phyloP scores from a whole-genome alignment of 2,888 invertebrate species.

The Dryomyza anilis region DNA sequence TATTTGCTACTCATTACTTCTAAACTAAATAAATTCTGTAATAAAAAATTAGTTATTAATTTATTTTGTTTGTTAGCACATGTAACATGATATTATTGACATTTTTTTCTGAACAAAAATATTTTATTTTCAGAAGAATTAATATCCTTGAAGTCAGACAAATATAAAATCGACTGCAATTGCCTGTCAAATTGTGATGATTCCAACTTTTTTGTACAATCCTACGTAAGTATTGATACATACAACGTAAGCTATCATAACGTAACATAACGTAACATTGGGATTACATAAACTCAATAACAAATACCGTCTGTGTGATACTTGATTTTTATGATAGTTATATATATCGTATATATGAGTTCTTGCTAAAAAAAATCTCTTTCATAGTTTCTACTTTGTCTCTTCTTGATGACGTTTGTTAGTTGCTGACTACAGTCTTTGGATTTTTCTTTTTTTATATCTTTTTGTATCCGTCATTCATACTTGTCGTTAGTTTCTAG shows the following conservation, averaged over 20 bases:
- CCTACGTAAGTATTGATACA: constrained; percentile 36
- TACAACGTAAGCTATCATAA: background rate
- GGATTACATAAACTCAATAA: constrained; percentile 22
- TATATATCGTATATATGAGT: too few relatives aligned
- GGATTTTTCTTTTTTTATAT: background rate
- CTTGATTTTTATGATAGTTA: constrained; percentile 5
- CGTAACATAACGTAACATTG: constrained; percentile 15
- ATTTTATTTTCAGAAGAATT: constrained; percentile 64
- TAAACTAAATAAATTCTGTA: too few relatives aligned
- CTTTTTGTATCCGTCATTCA: background rate
- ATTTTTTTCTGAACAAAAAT: too few relatives aligned
- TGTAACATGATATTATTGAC: too few relatives aligned
- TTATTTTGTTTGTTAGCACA: too few relatives aligned
- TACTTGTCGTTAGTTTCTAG: background rate
- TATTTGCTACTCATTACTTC: too few relatives aligned
- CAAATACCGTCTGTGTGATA: background rate
- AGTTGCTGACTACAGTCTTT: background rate
- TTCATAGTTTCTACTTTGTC: background rate
- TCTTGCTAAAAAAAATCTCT: background rate
- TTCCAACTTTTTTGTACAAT: constrained; percentile 71
- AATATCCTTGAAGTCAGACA: constrained; percentile 63
- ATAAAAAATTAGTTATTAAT: too few relatives aligned
- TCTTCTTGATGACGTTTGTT: background rate
- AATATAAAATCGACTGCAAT: constrained; percentile 67
- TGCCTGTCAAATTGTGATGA: constrained; percentile 74